Base-by-base conservation (phyloP, 2,113 vertebrate species). In the Notarius lentiginosus region DNA sequence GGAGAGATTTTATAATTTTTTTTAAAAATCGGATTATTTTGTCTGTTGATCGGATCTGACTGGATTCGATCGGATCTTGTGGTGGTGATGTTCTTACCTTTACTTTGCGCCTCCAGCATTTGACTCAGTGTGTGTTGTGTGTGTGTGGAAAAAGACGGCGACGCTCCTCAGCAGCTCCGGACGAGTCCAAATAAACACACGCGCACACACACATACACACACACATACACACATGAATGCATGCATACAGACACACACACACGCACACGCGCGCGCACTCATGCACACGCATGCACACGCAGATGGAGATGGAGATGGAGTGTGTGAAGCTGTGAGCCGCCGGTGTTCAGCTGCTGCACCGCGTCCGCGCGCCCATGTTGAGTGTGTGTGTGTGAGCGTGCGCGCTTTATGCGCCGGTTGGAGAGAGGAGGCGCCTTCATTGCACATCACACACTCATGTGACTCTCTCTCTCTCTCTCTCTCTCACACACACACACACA, bases 81-180 rank as follows among this genome's bases (percentile, higher is more conserved):
- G 5, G 20, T 30, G 34, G 9, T 66, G 60, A 83, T 53, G 17
- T 90, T 83, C 91, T 92, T 90, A 93, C 91, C 83, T 87, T 58
- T 79, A 58, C 65, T 81, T 85, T 72, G 86, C 84, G 79, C 87
- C 70, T 87, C 86, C 86, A 87, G 86, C 86, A 87, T 87, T 47
- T 41, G 86, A 65, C 8, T 85, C 47, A 24, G 56, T 81, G 70
- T 75, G 83, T 75, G 56, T 24, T 41, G 83, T 73, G 66, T 58
- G 82, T 83, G 22, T 83, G 63, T 18, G 47, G 14, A 73, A 75
- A 75, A 60, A 73, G 18, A 75, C 53, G n/a, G 65, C n/a, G 55
- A 72, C 27, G 53, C 41, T 84, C 68, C 55, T 34, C 55, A 73
- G 70, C 70, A 84, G 70, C 27, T 84, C 83, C 68, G 34, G 30